phyloP scores from a whole-genome alignment of 2,113 vertebrate species.

The Tragulus kanchil region DNA sequence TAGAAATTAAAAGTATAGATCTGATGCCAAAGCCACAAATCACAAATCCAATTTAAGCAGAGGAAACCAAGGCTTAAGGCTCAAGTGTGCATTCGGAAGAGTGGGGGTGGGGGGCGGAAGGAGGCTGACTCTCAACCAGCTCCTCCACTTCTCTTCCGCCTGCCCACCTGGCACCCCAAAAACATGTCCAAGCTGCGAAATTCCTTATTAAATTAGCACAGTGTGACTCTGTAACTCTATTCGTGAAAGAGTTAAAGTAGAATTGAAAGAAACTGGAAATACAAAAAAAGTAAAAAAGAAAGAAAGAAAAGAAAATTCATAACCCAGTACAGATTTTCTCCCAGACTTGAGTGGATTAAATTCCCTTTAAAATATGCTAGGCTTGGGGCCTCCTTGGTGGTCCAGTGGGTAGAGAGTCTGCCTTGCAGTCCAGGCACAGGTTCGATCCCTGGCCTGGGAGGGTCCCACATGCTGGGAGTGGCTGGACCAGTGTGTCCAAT shows the following conservation, averaged over 20 bases:
- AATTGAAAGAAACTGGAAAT: constrained; percentile 9
- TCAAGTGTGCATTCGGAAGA: not conserved
- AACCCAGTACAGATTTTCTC: not conserved
- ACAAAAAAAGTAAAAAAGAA: not conserved
- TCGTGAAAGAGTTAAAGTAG: not conserved
- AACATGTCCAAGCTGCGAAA: not conserved
- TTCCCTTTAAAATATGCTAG: not conserved
- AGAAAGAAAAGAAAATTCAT: not conserved
- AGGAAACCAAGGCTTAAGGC: not conserved
- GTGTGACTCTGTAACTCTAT: not conserved
- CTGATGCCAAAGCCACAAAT: not conserved
- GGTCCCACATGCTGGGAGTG: not conserved
- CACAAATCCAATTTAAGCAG: not conserved
- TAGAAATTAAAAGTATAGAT: constrained; percentile 21
- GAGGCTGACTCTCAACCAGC: not conserved
- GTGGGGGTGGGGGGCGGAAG: rapidly evolving
- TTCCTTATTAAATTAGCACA: not conserved
- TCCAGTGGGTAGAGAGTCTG: not conserved
- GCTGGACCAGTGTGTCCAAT: too few relatives aligned
- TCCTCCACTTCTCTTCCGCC: not conserved
- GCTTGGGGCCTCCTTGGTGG: not conserved
- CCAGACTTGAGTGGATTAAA: not conserved
- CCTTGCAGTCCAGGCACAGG: not conserved
- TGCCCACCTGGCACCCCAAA: not conserved
- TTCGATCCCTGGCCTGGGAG: not conserved